phyloP scores from a whole-genome alignment of 2,888 invertebrate genomes.

The Amiota minor region DNA sequence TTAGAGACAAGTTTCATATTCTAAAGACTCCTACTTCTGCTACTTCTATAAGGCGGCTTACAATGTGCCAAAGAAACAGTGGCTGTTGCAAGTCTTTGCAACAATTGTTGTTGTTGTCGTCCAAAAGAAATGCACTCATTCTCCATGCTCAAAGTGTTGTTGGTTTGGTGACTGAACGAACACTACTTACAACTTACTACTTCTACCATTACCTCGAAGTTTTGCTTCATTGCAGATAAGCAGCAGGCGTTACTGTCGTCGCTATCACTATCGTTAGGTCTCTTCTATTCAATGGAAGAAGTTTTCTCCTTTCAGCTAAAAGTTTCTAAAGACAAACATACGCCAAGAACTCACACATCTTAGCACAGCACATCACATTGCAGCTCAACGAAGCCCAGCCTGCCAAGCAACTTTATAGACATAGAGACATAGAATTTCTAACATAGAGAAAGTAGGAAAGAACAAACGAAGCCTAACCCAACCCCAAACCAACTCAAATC shows the following conservation, averaged over 20 bases:
- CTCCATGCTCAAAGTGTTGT: neutral
- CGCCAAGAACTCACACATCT: constrained; percentile 22
- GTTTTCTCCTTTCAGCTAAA: neutral
- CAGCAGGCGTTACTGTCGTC: constrained; percentile 49
- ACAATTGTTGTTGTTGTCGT: neutral
- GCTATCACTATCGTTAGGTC: neutral
- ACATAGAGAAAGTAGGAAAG: too few species aligned
- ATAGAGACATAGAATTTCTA: too few species aligned
- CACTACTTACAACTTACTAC: neutral
- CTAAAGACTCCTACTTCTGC: too few species aligned
- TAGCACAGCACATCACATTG: too few species aligned
- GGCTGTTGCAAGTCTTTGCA: neutral
- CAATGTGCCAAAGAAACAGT: too few species aligned
- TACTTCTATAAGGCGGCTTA: too few species aligned
- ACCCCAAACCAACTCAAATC: too few species aligned
- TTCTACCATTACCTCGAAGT: constrained; percentile 20
- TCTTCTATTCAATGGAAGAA: neutral
- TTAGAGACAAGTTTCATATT: constrained; percentile 49
- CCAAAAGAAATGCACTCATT: neutral
- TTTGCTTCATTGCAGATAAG: constrained; percentile 66
- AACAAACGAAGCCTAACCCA: too few species aligned
- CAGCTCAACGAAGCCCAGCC: too few species aligned
- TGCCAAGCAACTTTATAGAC: too few species aligned
- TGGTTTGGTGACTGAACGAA: too few species aligned
- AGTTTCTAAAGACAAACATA: constrained; percentile 41